A percentile compares a stretch with the other conserved stretches of the same genome.
Conservation (phyloP, 2,113 vertebrate genomes). For the Corythoichthys haematopterus region DNA sequence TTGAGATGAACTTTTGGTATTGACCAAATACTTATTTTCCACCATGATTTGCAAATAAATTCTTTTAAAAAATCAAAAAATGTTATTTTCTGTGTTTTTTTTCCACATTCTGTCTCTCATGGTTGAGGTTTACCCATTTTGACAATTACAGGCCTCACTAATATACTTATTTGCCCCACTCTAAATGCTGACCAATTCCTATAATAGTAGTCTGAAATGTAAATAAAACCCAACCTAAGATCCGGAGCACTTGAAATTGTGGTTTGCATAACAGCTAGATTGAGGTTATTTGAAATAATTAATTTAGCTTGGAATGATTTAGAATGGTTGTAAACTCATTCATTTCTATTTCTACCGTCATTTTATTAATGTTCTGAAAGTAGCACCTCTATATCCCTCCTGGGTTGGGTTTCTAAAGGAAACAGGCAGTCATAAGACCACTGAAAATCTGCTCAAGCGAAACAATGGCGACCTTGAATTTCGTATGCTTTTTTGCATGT, state of each 20-base stretch:
- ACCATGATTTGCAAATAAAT: no score
- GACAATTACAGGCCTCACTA: no score
- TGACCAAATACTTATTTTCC: no score
- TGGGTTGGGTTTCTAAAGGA: constrained; percentile 60
- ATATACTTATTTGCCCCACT: no score
- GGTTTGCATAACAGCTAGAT: background rate
- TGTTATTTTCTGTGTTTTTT: no score
- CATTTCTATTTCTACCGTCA: background rate
- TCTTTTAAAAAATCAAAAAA: no score
- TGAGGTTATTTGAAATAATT: background rate
- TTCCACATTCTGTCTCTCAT: no score
- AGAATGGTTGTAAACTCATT: background rate
- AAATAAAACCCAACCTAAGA: background rate
- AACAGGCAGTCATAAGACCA: constrained; percentile 51
- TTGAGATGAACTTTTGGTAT: no score
- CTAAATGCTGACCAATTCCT: background rate
- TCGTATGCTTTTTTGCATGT: constrained; percentile 63
- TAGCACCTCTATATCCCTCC: constrained; percentile 43
- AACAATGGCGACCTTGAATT: constrained; percentile 71
- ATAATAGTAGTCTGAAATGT: no score
- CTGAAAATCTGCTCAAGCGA: constrained; percentile 40
- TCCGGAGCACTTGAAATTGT: background rate
- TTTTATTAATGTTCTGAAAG: constrained; percentile 21
- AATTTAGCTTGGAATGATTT: background rate
- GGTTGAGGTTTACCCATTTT: no score